phyloP scores from a whole-genome alignment of 2,797 vertebrate species.

The Chloroceryle inda region DNA sequence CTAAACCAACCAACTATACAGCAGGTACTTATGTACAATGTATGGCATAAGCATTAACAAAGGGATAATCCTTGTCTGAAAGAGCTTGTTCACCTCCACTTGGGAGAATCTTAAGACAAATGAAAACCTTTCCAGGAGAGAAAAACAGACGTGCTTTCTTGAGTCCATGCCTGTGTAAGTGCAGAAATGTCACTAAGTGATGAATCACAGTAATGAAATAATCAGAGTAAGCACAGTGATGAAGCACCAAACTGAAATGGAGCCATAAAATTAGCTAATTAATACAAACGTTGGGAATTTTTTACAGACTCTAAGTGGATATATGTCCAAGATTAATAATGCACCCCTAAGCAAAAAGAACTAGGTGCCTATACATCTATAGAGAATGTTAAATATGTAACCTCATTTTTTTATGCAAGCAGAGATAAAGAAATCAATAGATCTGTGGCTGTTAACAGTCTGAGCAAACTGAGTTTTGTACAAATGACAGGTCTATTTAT shows the following conservation, averaged over 20 bases:
- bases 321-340: neutral
- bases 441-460: neutral
- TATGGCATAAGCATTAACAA: neutral
- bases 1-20: neutral
- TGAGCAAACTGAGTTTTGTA: neutral
- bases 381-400: neutral
- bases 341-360: neutral
- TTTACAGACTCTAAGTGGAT: neutral
- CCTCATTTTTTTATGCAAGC: neutral
- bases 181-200: neutral
- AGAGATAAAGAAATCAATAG: neutral
- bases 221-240: neutral
- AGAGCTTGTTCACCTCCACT: neutral
- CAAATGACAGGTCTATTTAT: neutral
- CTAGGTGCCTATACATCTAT: neutral
- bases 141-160: neutral
- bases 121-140: neutral
- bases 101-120: neutral
- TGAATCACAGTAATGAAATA: too few relatives aligned
- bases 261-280: neutral
- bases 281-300: neutral
- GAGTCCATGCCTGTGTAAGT: neutral
- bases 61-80: neutral
- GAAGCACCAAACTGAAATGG: neutral
- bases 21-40: rapidly evolving